Percentiles rank a stretch among this genome's conserved stretches.
Conservation (phyloP, 1,140 invertebrate species). For the Antheraea pernyi region DNA sequence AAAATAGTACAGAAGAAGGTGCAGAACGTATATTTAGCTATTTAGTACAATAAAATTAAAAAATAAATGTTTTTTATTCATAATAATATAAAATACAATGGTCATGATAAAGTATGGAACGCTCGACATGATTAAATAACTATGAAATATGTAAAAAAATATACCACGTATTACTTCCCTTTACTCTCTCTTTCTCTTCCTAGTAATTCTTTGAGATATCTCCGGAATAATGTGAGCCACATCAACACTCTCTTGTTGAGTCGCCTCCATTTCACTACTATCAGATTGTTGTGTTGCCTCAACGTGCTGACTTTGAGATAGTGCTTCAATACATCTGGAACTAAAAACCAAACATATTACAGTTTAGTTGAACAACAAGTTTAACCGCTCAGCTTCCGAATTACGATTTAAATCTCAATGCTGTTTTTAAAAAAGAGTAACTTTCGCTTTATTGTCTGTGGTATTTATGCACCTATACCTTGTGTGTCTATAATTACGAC, state of each 20-base stretch:
- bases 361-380: too few species aligned
- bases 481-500: too few species aligned
- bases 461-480: too few species aligned
- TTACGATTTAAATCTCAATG: too few species aligned
- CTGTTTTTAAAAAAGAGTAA: too few species aligned
- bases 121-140: background rate
- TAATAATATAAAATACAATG: background rate
- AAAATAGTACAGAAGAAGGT: constrained; percentile 65
- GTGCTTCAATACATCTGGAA: constrained; percentile 43
- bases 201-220: constrained; percentile 45
- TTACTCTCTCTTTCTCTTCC: constrained; percentile 43
- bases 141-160: background rate
- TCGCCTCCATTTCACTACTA: constrained; percentile 20
- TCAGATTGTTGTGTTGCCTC: constrained; percentile 21
- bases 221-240: constrained; percentile 36
- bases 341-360: constrained; percentile 7
- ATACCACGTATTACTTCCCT: background rate
- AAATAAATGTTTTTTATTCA: too few species aligned
- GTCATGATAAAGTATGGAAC: too few species aligned
- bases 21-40: constrained; percentile 68
- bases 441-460: too few species aligned
- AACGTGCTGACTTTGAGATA: constrained; percentile 5
- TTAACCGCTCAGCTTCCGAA: too few species aligned
- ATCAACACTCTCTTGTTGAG: constrained; percentile 28
- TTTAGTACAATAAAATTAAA: constrained; percentile 25